These are phyloP conservation scores for Rhinella marina DNA, from an alignment of 2,797 vertebrate species.

Conservation along the genomic window DNA sequence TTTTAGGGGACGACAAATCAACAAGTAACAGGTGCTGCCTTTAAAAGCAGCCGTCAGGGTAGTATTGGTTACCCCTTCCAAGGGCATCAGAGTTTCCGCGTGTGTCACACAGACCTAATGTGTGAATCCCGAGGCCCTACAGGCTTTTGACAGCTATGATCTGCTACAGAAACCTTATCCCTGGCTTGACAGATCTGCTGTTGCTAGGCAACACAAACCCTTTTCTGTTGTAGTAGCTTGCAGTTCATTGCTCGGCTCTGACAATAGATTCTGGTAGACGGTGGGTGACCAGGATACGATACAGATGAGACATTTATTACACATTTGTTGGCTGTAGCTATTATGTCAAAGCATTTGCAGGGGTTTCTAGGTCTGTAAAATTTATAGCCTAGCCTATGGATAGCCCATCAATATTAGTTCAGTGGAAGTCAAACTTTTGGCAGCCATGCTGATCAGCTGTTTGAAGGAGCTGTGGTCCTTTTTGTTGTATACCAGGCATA, in stretches of 20 bases:
- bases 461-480: too few relatives aligned
- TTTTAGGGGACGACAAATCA: slow-evolving; percentile 73
- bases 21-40: slow-evolving; percentile 69
- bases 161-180: slow-evolving; percentile 58
- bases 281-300: not conserved
- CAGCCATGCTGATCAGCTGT: too few relatives aligned
- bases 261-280: slow-evolving; percentile 41
- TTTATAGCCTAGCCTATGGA: too few relatives aligned
- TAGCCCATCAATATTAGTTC: too few relatives aligned
- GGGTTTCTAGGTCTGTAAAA: too few relatives aligned
- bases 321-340: not conserved
- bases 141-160: slow-evolving; percentile 63
- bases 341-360: not conserved
- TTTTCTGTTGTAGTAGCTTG: slow-evolving; percentile 24
- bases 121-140: slow-evolving; percentile 59
- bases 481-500: too few relatives aligned
- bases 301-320: slow-evolving; percentile 23
- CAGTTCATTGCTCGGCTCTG: not conserved
- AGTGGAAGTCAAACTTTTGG: too few relatives aligned
- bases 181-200: slow-evolving; percentile 51
- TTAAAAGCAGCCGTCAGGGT: slow-evolving; percentile 63
- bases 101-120: slow-evolving; percentile 66
- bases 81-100: slow-evolving; percentile 70
- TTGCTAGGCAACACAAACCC: slow-evolving; percentile 57
- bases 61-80: slow-evolving; percentile 68